Conservation (phyloP, 2,113 vertebrate species). For the Silurus asotus region DNA sequence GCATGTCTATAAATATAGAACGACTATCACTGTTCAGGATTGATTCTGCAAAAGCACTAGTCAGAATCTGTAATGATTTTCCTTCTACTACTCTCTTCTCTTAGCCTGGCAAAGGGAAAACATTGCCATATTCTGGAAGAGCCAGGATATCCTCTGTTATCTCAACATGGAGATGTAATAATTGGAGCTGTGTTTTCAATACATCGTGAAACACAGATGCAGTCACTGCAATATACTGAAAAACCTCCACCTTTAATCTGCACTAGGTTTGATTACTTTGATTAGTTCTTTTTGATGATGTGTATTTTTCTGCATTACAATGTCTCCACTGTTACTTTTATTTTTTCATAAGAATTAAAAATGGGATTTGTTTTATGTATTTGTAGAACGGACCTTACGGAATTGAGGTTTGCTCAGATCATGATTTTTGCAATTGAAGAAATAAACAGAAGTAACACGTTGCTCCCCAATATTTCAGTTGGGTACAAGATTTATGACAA, state of each 20-base stretch:
- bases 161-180: constrained; percentile 65
- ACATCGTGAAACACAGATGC: constrained; percentile 63
- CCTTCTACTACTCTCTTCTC: neutral
- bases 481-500: no score
- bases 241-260: constrained; percentile 62
- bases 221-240: constrained; percentile 59
- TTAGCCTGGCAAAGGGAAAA: constrained; percentile 25
- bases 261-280: no score
- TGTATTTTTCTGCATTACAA: no score
- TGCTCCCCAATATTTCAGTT: no score
- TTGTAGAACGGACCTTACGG: no score
- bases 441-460: no score
- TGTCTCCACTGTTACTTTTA: no score
- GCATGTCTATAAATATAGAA: constrained; percentile 24
- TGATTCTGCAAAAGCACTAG: neutral
- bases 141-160: constrained; percentile 65
- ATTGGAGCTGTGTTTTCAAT: constrained; percentile 73
- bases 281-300: no score
- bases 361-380: no score
- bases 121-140: constrained; percentile 63
- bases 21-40: neutral
- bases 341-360: no score
- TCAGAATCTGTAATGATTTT: constrained; percentile 24
- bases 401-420: no score
- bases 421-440: no score